Evolutionary conservation across 2,888 invertebrate genomes (phyloP).

Genomic region (Salticus scenicus): DNA sequence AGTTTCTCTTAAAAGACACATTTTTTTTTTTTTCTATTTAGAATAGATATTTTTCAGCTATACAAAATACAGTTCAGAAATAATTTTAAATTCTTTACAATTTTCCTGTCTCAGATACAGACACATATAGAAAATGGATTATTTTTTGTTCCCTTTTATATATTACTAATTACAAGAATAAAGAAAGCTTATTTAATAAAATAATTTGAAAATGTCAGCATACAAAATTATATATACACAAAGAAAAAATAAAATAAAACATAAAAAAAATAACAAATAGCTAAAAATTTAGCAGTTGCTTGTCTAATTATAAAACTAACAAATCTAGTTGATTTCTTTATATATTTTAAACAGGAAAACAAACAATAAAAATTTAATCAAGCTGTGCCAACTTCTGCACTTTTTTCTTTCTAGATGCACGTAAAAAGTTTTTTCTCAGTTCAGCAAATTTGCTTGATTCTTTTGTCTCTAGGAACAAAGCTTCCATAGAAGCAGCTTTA

Average conservation of each 20-base stretch:
- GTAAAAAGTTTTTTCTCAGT: conserved; percentile 44
- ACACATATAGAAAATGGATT: no score
- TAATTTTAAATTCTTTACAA: no score
- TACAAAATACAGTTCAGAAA: no score
- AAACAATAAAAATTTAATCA: background rate
- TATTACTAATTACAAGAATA: no score
- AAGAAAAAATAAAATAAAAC: background rate
- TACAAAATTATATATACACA: background rate
- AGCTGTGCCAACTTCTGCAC: conserved; percentile 40
- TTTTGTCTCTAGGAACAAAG: conserved; percentile 49
- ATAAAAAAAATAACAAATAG: background rate
- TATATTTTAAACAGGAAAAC: background rate
- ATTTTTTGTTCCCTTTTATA: no score
- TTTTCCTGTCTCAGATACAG: no score
- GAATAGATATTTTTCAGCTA: no score
- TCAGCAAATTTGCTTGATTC: conserved; percentile 47
- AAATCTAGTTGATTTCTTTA: background rate
- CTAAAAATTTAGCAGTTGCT: conserved; percentile 8
- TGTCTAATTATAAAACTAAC: background rate
- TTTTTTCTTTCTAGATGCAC: conserved; percentile 57
- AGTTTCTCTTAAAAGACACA: no score
- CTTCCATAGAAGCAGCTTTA: conserved; percentile 45
- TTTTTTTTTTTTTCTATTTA: no score
- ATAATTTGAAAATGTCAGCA: no score
- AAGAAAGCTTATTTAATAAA: no score